Conservation (phyloP, 1,140 invertebrate species). For the Lamellibrachia luymesi region DNA sequence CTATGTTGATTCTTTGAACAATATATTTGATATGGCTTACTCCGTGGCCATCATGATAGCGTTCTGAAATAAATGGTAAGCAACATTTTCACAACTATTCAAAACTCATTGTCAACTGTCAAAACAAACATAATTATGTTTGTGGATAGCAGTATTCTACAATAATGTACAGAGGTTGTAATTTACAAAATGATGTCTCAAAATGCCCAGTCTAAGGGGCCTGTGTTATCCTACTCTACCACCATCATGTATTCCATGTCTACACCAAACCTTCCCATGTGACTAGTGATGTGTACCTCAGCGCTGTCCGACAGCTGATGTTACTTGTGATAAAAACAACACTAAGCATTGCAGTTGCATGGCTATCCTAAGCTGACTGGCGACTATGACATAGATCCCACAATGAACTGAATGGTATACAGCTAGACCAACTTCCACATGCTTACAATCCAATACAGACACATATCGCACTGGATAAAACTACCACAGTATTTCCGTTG, state of each 20-base stretch:
- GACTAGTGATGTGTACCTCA: background rate
- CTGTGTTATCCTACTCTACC: background rate
- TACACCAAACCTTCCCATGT: background rate
- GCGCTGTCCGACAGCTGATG: no score
- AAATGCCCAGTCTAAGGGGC: background rate
- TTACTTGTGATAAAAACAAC: background rate
- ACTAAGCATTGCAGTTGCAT: background rate
- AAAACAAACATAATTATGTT: no score
- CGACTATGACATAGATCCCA: background rate
- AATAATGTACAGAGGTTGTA: no score
- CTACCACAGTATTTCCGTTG: no score
- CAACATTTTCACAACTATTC: no score
- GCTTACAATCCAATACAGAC: background rate
- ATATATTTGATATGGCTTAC: no score
- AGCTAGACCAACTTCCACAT: background rate
- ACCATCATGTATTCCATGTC: background rate
- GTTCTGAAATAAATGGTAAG: no score
- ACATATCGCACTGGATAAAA: background rate
- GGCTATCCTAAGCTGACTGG: background rate
- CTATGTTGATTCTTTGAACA: no score
- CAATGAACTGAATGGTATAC: background rate
- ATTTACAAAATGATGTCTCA: background rate
- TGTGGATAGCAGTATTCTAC: no score
- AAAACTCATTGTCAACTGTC: no score
- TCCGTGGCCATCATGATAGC: no score